Percentiles rank a stretch among this genome's conserved stretches.
Evolutionary conservation across 2,888 invertebrate genomes (phyloP).

Genomic region (Rhagonycha lutea): DNA sequence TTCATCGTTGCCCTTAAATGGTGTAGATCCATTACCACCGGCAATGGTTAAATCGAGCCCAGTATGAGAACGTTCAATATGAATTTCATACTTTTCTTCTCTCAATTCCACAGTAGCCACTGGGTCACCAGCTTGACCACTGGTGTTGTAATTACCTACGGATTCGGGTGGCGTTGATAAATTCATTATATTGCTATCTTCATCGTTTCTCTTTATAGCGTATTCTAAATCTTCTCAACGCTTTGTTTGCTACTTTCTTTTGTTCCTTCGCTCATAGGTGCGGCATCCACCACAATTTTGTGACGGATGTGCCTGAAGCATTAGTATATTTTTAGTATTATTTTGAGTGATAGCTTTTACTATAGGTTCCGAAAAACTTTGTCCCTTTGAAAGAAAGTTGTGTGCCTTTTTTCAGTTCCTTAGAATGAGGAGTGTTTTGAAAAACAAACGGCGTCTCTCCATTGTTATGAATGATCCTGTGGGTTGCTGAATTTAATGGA

Average conservation of each 20-base stretch:
- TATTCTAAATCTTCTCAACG: slow-evolving; percentile 69
- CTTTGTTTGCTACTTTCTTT: slow-evolving; percentile 65
- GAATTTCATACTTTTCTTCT: slow-evolving; percentile 76
- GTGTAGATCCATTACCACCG: slow-evolving; percentile 95
- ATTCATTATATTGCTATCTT: slow-evolving; percentile 52
- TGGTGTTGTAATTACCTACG: slow-evolving; percentile 51
- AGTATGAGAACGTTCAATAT: slow-evolving; percentile 83
- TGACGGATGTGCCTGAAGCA: slow-evolving; percentile 5
- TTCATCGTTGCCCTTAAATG: slow-evolving; percentile 94
- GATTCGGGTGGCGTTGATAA: slow-evolving; percentile 57
- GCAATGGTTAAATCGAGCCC: slow-evolving; percentile 97
- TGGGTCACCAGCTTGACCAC: slow-evolving; percentile 57
- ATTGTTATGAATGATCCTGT: too few relatives aligned
- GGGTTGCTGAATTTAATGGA: slow-evolving; percentile 88
- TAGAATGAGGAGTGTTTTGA: slow-evolving; percentile 98
- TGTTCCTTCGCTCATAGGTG: slow-evolving; percentile 58
- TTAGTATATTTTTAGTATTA: too few relatives aligned
- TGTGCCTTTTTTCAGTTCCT: slow-evolving; percentile 92
- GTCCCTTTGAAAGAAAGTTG: slow-evolving; percentile 76
- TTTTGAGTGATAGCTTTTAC: slow-evolving; percentile 46
- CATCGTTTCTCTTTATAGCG: slow-evolving; percentile 57
- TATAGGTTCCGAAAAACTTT: slow-evolving; percentile 47
- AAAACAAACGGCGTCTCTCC: slow-evolving; percentile 95
- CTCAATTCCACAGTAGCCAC: slow-evolving; percentile 66
- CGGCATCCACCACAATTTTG: slow-evolving; percentile 31